Evolutionary conservation across 92 coral and sea anemone genomes (phyloP), one percentile per base, ranked within the genome.

Genomic region (Umimayanthus chanpuru): DNA sequence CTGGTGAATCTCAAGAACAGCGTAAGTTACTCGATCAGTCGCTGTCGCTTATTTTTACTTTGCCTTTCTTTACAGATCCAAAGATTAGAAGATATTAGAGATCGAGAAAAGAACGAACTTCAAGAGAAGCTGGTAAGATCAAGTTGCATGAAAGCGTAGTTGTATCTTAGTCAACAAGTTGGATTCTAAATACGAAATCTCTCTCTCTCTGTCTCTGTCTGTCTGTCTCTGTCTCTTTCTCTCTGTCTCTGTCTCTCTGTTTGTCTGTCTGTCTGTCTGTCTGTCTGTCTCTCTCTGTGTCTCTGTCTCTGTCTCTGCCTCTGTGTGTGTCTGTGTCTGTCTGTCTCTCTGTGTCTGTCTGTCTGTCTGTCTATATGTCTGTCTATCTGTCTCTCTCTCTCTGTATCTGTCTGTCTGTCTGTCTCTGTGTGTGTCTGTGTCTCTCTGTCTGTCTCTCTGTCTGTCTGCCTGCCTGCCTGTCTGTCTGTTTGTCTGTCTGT

Each of bases 61-160:
- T 82, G 65, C 0, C 26, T 44, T 76, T 71, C 72, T 66, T 56
- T 4, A 6, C 56, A 95, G 98, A 90, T 95, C 18, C 88, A 79
- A 84, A 91, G 92, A 56, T 72, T 95, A 36, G 98, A 95, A 86
- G 94, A 88, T 29, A 80, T 91, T 10, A 85, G 98, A 85, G 90
- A 88, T 50, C 89, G 87, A 25, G 98, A 95, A 74, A 94, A 92
- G 82, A 81, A 73, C 21, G 93, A 90, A 83, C 81, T 95, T 73
- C 94, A 95, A 76, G 89, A 91, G 55, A 92, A 92, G 79, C 82
- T 95, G 89, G 98, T 95, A 85, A 89, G 93, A 20, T 26, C 30
- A 32, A 56, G n/a, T 55, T 78, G 21, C 2, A 3, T 38, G 36
- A 71, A 71, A 71, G 18, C 39, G 36, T 26, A 71, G 16, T 26